Evolutionary conservation across 1,140 invertebrate genomes (phyloP).

Genomic region (roundworm (Caenorhabditis elegans)): WBcel235 BX284602.5:10312001-10312500

Average conservation of each 20-base stretch:
- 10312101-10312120: slow-evolving; percentile 13
- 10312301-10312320: neutral
- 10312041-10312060: too few species aligned
- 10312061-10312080: too few species aligned
- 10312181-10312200: neutral
- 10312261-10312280: neutral
- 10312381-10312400: slow-evolving; percentile 46
- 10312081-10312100: too few species aligned
- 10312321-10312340: neutral
- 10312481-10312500: slow-evolving; percentile 52
- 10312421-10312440: slow-evolving; percentile 43
- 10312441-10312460: slow-evolving; percentile 37
- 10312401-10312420: slow-evolving; percentile 49
- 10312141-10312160: neutral
- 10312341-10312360: slow-evolving; percentile 27
- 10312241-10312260: too few species aligned
- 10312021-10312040: too few species aligned
- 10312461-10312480: slow-evolving; percentile 53
- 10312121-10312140: slow-evolving; percentile 12
- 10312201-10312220: neutral
- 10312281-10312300: neutral
- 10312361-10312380: slow-evolving; percentile 3
- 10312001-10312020: too few species aligned
- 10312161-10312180: neutral
- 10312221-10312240: slow-evolving; percentile 6